These are phyloP conservation scores for Meloidogyne exigua DNA, from an alignment of 1,140 invertebrate species.

Conservation along the genomic window DNA sequence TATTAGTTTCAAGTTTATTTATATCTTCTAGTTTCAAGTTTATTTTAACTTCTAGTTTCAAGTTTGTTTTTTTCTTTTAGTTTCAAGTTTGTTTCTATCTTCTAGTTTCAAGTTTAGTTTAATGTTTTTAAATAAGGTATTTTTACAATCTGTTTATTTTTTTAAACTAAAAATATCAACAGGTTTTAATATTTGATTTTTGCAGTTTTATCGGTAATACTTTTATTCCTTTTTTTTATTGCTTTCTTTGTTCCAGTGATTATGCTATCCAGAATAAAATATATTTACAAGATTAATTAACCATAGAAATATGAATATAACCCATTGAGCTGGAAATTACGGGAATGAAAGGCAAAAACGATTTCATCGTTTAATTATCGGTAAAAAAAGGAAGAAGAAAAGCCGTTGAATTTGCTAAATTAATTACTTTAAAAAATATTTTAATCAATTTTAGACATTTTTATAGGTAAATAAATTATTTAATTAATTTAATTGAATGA, in stretches of 20 bases:
- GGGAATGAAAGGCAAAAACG: neutral
- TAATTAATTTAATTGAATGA: neutral
- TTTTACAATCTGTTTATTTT: neutral
- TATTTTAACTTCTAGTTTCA: no score
- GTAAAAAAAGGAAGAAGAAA: no score
- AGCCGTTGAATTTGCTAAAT: neutral
- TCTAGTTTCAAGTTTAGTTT: neutral
- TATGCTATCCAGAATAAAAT: neutral
- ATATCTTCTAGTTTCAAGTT: no score
- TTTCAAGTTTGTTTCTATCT: neutral
- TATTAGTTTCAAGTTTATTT: no score
- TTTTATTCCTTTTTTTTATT: neutral
- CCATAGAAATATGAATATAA: neutral
- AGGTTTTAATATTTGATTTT: neutral
- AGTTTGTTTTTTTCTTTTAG: no score
- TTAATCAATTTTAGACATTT: neutral
- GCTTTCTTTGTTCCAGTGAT: neutral
- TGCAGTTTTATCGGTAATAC: neutral
- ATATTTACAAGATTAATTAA: constrained; percentile 1
- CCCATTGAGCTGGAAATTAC: neutral
- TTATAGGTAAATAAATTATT: no score
- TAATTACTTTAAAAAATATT: neutral
- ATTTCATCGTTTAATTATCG: neutral
- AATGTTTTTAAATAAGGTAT: neutral
- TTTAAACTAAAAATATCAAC: neutral